phyloP scores from a whole-genome alignment of 2,113 vertebrate genomes.

The Anolis carolinensis region DNA sequence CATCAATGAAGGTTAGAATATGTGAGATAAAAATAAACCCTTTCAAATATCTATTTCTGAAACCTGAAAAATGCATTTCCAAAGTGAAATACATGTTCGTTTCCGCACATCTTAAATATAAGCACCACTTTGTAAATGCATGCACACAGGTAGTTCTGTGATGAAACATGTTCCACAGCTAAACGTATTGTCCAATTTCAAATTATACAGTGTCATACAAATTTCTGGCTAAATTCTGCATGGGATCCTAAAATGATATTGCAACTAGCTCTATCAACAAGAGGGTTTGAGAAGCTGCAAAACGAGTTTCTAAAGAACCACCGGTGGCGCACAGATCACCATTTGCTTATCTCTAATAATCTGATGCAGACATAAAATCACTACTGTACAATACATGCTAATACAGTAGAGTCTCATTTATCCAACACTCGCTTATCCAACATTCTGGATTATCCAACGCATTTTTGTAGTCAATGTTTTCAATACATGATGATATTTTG shows the following conservation, averaged over 20 bases:
- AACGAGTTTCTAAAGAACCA: no score
- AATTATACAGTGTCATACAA: neutral
- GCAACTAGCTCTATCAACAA: no score
- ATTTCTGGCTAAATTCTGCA: slow-evolving; percentile 25
- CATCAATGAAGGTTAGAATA: neutral
- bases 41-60: slow-evolving; percentile 6
- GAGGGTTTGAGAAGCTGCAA: no score
- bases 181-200: slow-evolving; percentile 14
- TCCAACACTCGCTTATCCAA: no score
- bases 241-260: slow-evolving; percentile 22
- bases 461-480: no score
- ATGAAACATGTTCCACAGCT: neutral
- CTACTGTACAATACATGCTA: no score
- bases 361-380: no score
- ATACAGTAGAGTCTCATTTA: no score
- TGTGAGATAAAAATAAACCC: slow-evolving; percentile 21
- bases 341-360: no score
- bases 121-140: neutral
- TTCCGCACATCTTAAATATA: slow-evolving; percentile 7
- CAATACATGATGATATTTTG: no score
- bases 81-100: neutral
- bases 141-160: slow-evolving; percentile 1
- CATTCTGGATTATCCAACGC: no score
- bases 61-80: slow-evolving; percentile 12
- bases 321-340: no score